phyloP scores from a whole-genome alignment of 2,113 vertebrate genomes.

The Coptodon bakossiorum region DNA sequence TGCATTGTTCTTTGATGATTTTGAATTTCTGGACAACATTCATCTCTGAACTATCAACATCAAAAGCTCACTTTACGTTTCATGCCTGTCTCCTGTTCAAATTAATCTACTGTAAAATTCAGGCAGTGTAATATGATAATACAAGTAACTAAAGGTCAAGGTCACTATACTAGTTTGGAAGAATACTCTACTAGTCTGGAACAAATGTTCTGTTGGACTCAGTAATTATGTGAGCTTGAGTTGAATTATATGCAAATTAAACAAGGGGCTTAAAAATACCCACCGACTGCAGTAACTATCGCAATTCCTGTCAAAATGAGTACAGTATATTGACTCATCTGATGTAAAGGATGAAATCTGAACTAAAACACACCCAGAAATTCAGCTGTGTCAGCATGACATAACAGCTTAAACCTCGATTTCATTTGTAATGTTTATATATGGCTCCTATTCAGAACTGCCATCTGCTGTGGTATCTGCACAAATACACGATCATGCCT shows the following conservation, averaged over 20 bases:
- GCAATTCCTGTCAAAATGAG: not conserved
- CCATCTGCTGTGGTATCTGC: conserved; percentile 32
- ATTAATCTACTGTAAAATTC: not conserved
- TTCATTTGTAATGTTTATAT: not conserved
- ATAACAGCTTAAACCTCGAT: not conserved
- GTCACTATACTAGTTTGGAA: not conserved
- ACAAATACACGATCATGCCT: not conserved
- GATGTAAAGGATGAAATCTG: not conserved
- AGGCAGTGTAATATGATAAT: not conserved
- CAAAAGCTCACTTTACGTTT: not conserved
- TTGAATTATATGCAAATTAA: not conserved
- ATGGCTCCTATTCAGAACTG: conserved; percentile 20
- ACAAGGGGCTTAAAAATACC: not conserved
- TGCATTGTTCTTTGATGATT: not conserved
- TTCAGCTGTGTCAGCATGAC: not conserved
- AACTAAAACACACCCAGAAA: not conserved
- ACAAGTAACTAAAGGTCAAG: not conserved
- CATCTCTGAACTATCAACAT: not conserved
- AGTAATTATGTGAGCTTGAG: not conserved
- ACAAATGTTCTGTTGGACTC: not conserved
- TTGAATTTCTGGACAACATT: not conserved
- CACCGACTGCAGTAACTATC: not conserved
- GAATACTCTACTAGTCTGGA: not conserved
- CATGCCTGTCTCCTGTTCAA: not conserved
- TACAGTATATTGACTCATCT: not conserved